phyloP scores from a whole-genome alignment of 2,888 invertebrate species.

The Euzophera pinguis region DNA sequence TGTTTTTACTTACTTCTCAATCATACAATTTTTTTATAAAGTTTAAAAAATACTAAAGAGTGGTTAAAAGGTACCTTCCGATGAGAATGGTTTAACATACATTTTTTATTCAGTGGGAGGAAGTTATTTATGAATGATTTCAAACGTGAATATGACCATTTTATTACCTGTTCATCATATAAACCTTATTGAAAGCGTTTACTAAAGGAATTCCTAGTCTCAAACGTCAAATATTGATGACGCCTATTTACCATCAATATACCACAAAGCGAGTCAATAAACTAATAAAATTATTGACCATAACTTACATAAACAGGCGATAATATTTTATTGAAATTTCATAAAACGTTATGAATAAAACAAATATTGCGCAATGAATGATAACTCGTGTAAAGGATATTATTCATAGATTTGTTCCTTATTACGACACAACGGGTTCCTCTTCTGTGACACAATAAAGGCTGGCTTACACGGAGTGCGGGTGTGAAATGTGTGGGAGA shows the following conservation, averaged over 20 bases:
- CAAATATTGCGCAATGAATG: conserved; percentile 9
- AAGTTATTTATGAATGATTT: background rate
- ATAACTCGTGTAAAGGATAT: conserved; percentile 9
- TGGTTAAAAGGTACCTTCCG: no score
- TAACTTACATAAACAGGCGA: background rate
- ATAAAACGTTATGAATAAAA: conserved; percentile 5
- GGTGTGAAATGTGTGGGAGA: conserved; percentile 3
- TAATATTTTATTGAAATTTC: conserved; percentile 6
- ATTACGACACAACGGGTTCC: conserved; percentile 10
- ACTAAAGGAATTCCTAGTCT: background rate
- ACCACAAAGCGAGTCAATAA: background rate
- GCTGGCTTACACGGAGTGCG: background rate
- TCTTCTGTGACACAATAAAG: conserved; percentile 9
- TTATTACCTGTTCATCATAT: background rate
- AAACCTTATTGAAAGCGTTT: background rate
- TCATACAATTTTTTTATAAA: no score
- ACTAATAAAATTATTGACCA: conserved; percentile 1
- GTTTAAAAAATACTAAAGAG: no score
- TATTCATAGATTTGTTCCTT: conserved; percentile 12
- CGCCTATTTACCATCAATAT: background rate
- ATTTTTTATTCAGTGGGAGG: background rate
- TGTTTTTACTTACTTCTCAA: no score
- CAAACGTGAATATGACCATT: background rate
- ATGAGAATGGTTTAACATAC: background rate
- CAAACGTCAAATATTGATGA: conserved; percentile 4